Conservation (phyloP, 2,797 vertebrate genomes). For the Pantherophis vulpinus region DNA sequence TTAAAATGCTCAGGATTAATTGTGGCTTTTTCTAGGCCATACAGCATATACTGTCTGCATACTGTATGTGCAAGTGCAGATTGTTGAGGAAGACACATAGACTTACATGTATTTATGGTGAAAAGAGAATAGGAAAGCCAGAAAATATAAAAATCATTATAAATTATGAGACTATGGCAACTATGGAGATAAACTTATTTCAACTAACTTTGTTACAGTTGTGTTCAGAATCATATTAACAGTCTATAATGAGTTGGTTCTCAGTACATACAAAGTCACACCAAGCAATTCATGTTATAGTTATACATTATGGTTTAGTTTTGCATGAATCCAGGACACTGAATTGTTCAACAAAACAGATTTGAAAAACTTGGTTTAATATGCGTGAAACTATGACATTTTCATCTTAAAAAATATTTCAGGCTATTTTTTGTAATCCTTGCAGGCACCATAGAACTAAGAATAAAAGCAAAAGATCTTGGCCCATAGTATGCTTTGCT, state of each 20-base stretch:
- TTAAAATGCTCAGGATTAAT: not conserved
- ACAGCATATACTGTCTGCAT: not conserved
- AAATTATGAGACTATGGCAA: not conserved
- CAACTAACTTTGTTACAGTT: slow-evolving; percentile 22
- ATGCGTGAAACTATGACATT: not conserved
- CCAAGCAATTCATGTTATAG: not conserved
- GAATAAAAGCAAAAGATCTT: slow-evolving; percentile 39
- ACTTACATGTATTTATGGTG: not conserved
- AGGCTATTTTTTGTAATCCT: not conserved
- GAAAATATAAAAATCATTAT: not conserved
- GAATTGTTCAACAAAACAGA: not conserved
- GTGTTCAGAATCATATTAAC: not conserved
- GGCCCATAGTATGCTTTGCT: slow-evolving; percentile 33
- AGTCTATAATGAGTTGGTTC: not conserved
- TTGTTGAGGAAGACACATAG: not conserved
- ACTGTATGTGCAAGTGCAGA: not conserved
- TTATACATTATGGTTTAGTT: not conserved
- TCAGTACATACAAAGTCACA: not conserved
- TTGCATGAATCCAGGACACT: not conserved
- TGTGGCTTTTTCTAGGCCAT: not conserved
- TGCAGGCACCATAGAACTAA: not conserved
- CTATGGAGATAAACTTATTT: not conserved
- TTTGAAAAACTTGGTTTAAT: not conserved
- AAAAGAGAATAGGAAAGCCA: not conserved
- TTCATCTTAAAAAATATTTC: not conserved